Evolutionary conservation across 1,140 invertebrate genomes (phyloP).

Genomic region (Diorhabda sublineata): DNA sequence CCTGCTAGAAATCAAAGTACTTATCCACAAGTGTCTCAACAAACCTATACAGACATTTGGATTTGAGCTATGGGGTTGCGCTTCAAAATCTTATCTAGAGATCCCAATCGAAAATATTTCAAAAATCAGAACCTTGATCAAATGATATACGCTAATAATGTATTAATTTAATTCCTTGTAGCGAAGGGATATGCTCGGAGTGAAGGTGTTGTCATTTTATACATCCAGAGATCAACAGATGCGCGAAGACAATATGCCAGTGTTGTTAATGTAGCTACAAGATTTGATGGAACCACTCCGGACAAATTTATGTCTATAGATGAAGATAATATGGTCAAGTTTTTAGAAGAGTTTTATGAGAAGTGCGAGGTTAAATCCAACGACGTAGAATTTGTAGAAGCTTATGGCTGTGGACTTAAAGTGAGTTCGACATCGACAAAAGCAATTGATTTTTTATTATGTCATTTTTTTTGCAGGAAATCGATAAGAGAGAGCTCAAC

Average conservation of each 20-base stretch:
- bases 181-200: constrained; percentile 72
- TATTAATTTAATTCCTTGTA: constrained; percentile 41
- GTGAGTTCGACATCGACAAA: constrained; percentile 22
- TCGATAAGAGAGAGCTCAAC: constrained; percentile 44
- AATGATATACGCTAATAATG: no score
- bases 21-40: no score
- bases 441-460: not conserved
- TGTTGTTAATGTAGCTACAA: constrained; percentile 57
- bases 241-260: constrained; percentile 72
- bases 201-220: constrained; percentile 74
- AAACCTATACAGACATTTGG: no score
- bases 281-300: constrained; percentile 61
- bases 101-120: no score
- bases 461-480: constrained; percentile 24
- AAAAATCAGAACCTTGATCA: no score
- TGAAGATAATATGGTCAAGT: constrained; percentile 49
- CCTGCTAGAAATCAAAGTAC: no score
- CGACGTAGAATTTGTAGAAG: constrained; percentile 66
- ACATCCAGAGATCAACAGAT: constrained; percentile 75
- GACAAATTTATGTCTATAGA: constrained; percentile 53
- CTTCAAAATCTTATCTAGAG: no score
- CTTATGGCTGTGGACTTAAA: constrained; percentile 58
- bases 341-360: constrained; percentile 58
- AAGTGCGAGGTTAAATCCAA: constrained; percentile 59
- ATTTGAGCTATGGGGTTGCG: no score